Base-by-base conservation (phyloP, 2,113 vertebrate species). In the Cavia porcellus region DNA sequence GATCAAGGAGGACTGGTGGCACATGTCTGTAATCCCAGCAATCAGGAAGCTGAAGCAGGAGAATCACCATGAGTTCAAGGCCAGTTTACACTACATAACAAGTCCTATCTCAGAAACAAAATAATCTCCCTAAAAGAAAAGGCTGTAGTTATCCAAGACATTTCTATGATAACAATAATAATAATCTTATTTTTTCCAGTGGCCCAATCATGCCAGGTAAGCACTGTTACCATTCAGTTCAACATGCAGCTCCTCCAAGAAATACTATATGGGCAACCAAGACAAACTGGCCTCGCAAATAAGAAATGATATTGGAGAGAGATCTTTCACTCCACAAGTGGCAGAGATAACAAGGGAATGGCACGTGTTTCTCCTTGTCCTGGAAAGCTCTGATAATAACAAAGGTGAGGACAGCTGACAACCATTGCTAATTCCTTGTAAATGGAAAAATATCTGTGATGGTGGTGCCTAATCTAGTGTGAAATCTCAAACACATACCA, bases 331-430 rank as follows among this genome's bases (percentile, higher is more conserved):
- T 80, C 28, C 7, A 24, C 52, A 42, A n/a, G n/a, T 30, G 15
- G 24, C 35, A 90, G 86, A 77, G 25, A 61, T 11, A 80, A 86
- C 17, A 59, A 59, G 4, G 19, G 17, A 86, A 61, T 20, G 79
- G 0, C 25, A 81, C 77, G 6, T 72, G 5, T 64, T 87, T 8
- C 74, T 42, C 50, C 5, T 92, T 93, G 66, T 64, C 22, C 38
- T 72, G 11, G 17, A 90, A 59, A 95, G 89, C 30, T 93, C 95
- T 74, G 22, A 61, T 24, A 84, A 38, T 70, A 92, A 96, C 72
- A 81, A 89, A 70, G 30, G 52, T 61, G 17, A 68, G 62, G 7
- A 77, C 59, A 92, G 94, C 30, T 77, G 80, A 89, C 38, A 75
- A 62, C 19, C 77, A 30, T 94, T 62, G 62, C 45, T 77, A 22